phyloP scores from a whole-genome alignment of 2,797 vertebrate genomes.

The Xenopus petersii region DNA sequence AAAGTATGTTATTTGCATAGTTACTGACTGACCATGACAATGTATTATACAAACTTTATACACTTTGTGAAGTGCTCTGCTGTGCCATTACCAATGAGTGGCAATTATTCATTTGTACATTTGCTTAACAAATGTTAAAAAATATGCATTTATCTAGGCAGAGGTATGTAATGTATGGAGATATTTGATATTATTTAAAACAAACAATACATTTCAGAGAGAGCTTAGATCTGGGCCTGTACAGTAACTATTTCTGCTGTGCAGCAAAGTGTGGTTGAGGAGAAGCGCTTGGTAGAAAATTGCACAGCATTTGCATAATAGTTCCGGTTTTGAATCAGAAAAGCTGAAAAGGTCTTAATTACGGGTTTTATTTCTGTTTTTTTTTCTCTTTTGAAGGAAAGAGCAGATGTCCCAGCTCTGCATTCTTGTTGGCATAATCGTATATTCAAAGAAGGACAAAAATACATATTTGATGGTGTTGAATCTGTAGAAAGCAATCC shows the following conservation, averaged over 20 bases:
- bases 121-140: too few species aligned
- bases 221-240: too few species aligned
- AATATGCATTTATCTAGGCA: too few species aligned
- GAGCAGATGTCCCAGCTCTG: conserved; percentile 65
- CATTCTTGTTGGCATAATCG: conserved; percentile 26
- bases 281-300: conserved; percentile 54
- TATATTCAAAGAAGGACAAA: conserved; percentile 28
- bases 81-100: too few species aligned
- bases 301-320: conserved; percentile 73
- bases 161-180: too few species aligned
- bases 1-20: too few species aligned
- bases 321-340: conserved; percentile 58
- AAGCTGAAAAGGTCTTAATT: conserved; percentile 58
- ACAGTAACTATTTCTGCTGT: background rate
- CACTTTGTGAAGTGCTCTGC: too few species aligned
- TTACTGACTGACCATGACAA: too few species aligned
- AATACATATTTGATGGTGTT: conserved; percentile 19
- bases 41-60: too few species aligned
- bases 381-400: conserved; percentile 56
- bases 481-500: conserved; percentile 28
- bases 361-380: conserved; percentile 65
- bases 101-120: too few species aligned
- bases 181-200: too few species aligned
- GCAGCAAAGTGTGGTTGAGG: background rate
- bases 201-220: too few species aligned